Evolutionary conservation across 2,797 vertebrate species (phyloP), one percentile per base, ranked within the genome.

Genomic region (Chloroceryle amazona): DNA sequence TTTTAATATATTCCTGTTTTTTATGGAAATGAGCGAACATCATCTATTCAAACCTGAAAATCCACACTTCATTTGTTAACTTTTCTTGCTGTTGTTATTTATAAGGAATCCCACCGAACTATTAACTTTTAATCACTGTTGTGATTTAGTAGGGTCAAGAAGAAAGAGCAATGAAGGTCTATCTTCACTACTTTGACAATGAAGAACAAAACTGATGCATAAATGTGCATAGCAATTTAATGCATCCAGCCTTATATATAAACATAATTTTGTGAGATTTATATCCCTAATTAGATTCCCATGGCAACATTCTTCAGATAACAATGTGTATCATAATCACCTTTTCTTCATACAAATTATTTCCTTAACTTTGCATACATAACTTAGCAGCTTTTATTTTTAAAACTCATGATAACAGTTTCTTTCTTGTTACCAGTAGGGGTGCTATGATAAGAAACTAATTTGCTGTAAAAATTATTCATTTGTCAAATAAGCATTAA

Each of bases 401-500:
- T 98, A 97, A 97, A 98, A 96, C 97, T 96, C 94, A 20, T 83
- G 94, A 98, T 98, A 98, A 97, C 98, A 98, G 97, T 97, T 98
- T 98, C 98, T 97, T 95, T 96, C 90, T 93, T 95, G 97, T 97
- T 97, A 98, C 98, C 97, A 98, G 98, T 99, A 98, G 98, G 98
- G 98, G 98, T 99, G 98, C 98, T 98, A 98, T 98, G 98, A 98
- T 98, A 98, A 98, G 98, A 99, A 99, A 99, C 98, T 99, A 99
- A 99, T 99, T 99, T 99, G 98, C 98, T 98, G 98, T 98, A 99
- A 98, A 98, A 98, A 98, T 98, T 99, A 98, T 99, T 99, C 98
- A 97, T 99, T 99, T 99, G 98, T 99, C 99, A 99, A 99, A 99
- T 98, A 98, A 98, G 99, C 99, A 99, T 99, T 99, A 99, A 98